Evolutionary conservation across 2,888 invertebrate species (phyloP), one percentile per base, ranked within the genome.

Genomic region (Zhengitettix transpicula): DNA sequence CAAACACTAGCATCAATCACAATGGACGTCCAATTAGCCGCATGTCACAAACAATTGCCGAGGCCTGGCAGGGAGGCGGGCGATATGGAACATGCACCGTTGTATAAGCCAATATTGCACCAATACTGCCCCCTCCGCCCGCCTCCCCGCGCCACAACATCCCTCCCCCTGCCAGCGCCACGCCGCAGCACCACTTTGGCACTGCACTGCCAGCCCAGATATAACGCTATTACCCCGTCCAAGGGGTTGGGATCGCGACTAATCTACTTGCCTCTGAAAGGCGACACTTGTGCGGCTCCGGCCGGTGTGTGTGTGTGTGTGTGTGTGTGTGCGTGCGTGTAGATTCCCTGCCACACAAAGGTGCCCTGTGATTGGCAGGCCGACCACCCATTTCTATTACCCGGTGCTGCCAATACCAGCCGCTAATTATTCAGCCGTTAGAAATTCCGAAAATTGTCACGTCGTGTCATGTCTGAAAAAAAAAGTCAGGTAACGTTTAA

Each of bases 1-100:
- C 54, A 51, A 52, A 44, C 61, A 61, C 58, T 58, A 58, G 56
- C 61, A 61, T 61, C 61, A 61, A 61, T 61, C 61, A 61, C 57
- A 60, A 57, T 55, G 55, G 55, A 55, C 58, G 57, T 52, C 59
- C 61, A 61, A 61, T 61, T 61, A 61, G 61, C 61, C 51, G 52
- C 51, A 61, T 58, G 61, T 61, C 61, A 61, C 59, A 59, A 61
- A 61, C 61, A 61, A 61, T 61, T 61, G 61, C 59, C 55, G 59
- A 41, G 44, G 47, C 47, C n/a, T n/a, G 47, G 14, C 47, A n/a
- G 47, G 14, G 12, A n/a, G 14, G 47, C 14, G 47, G 14, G 14
- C 47, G 47, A 47, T 47, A 47, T 47, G 47, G 47, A 47, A 47
- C 47, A 47, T 47, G 47, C 47, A 47, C 47, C 47, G 47, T 47